These are phyloP conservation scores for Kradibia gibbosae DNA, from an alignment of 1,140 invertebrate genomes.

Conservation along the genomic window DNA sequence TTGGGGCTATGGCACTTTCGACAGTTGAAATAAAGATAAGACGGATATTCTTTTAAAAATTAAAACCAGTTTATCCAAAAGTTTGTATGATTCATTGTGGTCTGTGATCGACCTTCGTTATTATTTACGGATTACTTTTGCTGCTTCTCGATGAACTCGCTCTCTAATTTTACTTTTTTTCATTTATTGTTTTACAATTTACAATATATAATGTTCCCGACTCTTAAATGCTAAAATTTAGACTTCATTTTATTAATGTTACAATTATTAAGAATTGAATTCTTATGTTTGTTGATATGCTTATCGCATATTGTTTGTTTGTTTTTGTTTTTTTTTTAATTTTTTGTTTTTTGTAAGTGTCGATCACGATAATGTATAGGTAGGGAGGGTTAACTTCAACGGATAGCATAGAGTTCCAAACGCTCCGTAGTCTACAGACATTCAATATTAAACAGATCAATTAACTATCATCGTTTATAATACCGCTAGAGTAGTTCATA, in stretches of 20 bases:
- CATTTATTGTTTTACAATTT: conserved; percentile 11
- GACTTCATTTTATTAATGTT: conserved; percentile 5
- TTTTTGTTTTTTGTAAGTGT: conserved; percentile 44
- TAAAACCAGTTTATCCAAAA: conserved; percentile 31
- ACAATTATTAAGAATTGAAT: conserved; percentile 14
- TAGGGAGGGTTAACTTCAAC: conserved; percentile 60
- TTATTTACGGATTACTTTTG: not conserved
- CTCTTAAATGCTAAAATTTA: conserved; percentile 42
- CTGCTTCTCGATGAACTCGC: conserved; percentile 41
- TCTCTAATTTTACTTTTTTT: conserved; percentile 25
- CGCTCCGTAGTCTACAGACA: conserved; percentile 73
- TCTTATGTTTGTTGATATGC: conserved; percentile 17
- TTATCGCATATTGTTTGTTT: conserved; percentile 14
- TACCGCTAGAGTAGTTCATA: conserved; percentile 72
- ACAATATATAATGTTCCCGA: conserved; percentile 42
- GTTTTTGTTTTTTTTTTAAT: not conserved
- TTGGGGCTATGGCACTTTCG: conserved; percentile 49
- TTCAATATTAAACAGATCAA: conserved; percentile 74
- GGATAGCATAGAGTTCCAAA: conserved; percentile 73
- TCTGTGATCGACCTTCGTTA: conserved; percentile 43
- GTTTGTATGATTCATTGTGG: conserved; percentile 28
- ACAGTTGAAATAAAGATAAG: conserved; percentile 29
- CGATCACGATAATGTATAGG: conserved; percentile 49
- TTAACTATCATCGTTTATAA: conserved; percentile 71
- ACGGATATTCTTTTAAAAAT: conserved; percentile 29